Evolutionary conservation across 2,113 vertebrate genomes (phyloP).

Genomic region (Leptosomus discolor): DNA sequence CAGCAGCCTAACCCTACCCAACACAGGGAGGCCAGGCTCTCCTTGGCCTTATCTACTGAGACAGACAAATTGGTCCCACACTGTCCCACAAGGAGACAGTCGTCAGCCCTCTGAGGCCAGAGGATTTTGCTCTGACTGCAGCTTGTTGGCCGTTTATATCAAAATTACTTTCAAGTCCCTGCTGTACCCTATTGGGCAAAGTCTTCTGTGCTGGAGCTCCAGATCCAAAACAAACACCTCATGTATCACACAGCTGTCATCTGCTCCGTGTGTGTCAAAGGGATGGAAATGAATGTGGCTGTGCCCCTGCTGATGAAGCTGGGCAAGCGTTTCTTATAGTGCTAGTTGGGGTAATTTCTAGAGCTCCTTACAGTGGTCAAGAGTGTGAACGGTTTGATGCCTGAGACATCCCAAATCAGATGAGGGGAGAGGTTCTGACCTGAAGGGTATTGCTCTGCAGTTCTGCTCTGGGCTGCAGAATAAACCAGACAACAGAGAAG

Average conservation of each 20-base stretch:
- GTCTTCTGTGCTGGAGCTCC: background rate
- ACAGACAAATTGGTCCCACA: background rate
- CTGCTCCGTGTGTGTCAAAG: background rate
- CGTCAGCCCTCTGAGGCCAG: background rate
- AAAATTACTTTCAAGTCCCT: background rate
- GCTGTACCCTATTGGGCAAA: background rate
- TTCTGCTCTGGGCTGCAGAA: background rate
- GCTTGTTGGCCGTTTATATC: background rate
- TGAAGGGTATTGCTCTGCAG: background rate
- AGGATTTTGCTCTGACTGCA: background rate
- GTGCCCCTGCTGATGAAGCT: background rate
- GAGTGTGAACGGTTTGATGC: background rate
- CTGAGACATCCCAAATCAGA: background rate
- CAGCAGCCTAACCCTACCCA: background rate
- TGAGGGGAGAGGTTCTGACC: background rate
- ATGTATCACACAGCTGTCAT: background rate
- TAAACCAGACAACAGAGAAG: background rate
- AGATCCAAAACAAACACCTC: background rate
- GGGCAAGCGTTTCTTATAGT: background rate
- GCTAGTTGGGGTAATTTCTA: background rate
- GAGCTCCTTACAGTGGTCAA: background rate
- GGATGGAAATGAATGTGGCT: background rate
- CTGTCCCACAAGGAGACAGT: background rate
- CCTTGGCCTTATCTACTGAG: background rate
- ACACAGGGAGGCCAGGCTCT: too few species aligned